Percentiles rank a stretch among this genome's conserved stretches.
Evolutionary conservation across 2,888 invertebrate genomes (phyloP).

Genomic region (Autographa gamma): DNA sequence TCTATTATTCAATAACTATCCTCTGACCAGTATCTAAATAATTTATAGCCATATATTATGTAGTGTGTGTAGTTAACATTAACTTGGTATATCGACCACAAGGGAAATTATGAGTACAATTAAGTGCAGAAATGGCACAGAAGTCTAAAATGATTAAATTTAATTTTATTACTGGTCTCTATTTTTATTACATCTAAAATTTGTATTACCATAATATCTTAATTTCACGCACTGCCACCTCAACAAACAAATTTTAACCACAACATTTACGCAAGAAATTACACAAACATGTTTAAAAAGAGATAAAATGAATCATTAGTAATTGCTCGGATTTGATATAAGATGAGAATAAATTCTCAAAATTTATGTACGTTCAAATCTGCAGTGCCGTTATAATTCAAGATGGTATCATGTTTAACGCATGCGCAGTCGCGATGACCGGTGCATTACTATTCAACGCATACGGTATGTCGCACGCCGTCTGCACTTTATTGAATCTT

Average conservation of each 20-base stretch:
- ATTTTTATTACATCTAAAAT: background rate
- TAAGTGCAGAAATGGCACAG: too few relatives aligned
- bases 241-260: background rate
- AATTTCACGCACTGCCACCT: background rate
- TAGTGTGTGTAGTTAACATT: too few relatives aligned
- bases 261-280: too few relatives aligned
- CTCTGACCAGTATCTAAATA: too few relatives aligned
- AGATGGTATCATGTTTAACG: constrained; percentile 20
- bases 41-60: too few relatives aligned
- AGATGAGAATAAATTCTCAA: background rate
- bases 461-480: constrained; percentile 24
- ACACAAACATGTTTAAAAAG: background rate
- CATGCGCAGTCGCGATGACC: constrained; percentile 23
- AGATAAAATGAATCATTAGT: background rate
- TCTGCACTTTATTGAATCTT: constrained; percentile 15
- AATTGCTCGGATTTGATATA: background rate
- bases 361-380: background rate
- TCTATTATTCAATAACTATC: too few relatives aligned
- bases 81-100: too few relatives aligned
- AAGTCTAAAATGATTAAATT: too few relatives aligned
- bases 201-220: background rate
- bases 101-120: too few relatives aligned
- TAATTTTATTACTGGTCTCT: too few relatives aligned
- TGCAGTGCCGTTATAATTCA: constrained; percentile 6
- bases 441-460: constrained; percentile 37